Conservation (phyloP, 2,888 invertebrate species). For the Slavum lentiscoides region DNA sequence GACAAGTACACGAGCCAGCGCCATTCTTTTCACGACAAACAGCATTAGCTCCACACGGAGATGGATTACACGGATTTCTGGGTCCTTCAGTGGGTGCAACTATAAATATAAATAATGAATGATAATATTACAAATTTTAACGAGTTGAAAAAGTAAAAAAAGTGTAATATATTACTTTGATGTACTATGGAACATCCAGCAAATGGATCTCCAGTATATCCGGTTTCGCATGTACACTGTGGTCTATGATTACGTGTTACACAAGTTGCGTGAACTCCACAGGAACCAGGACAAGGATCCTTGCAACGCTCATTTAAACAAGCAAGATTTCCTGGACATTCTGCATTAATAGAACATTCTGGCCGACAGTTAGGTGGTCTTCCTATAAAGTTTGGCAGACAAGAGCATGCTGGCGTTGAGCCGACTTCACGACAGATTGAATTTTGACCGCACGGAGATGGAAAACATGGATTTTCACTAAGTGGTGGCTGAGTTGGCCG, state of each 20-base stretch:
- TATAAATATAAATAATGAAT: slow-evolving; percentile 61
- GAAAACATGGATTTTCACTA: slow-evolving; percentile 72
- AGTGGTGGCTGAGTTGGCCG: slow-evolving; percentile 58
- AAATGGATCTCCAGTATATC: slow-evolving; percentile 69
- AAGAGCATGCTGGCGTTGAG: slow-evolving; percentile 64
- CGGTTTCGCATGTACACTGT: slow-evolving; percentile 63
- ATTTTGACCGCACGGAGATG: slow-evolving; percentile 70
- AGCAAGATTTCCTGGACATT: slow-evolving; percentile 63
- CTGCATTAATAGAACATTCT: slow-evolving; percentile 67
- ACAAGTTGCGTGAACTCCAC: slow-evolving; percentile 71
- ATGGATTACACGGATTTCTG: slow-evolving; percentile 74
- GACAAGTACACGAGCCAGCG: slow-evolving; percentile 79
- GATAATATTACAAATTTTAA: background rate
- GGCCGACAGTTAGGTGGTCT: slow-evolving; percentile 69
- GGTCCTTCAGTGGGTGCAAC: slow-evolving; percentile 64
- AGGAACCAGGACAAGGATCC: slow-evolving; percentile 71
- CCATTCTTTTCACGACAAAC: slow-evolving; percentile 79
- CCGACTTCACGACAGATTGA: slow-evolving; percentile 64
- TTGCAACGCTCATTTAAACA: slow-evolving; percentile 64
- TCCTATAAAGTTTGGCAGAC: slow-evolving; percentile 66
- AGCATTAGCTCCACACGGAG: slow-evolving; percentile 85
- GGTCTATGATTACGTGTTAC: slow-evolving; percentile 65
- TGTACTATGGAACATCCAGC: slow-evolving; percentile 63
- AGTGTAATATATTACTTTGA: slow-evolving; percentile 64
- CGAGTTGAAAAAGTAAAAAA: background rate